phyloP scores from a whole-genome alignment of 2,797 vertebrate genomes.

The Onychomys arenicola region DNA sequence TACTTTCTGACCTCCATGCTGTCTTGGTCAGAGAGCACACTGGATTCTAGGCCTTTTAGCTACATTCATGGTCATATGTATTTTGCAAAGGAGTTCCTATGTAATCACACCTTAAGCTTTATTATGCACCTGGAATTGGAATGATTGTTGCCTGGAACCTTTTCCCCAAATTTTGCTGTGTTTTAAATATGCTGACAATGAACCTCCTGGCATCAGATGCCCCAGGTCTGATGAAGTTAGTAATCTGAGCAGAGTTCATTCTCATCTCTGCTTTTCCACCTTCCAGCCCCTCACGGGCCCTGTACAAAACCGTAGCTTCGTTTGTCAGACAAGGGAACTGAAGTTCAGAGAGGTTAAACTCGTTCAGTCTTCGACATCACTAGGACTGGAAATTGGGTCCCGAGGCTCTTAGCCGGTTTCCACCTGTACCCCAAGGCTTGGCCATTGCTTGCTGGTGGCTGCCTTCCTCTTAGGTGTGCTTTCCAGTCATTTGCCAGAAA shows the following conservation, averaged over 20 bases:
- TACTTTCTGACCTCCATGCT: not conserved
- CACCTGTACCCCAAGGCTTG: not conserved
- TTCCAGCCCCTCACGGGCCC: not conserved
- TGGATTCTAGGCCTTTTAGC: not conserved
- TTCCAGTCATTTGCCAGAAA: not conserved
- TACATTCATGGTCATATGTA: not conserved
- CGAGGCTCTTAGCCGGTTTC: not conserved
- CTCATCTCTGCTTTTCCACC: not conserved
- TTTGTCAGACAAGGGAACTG: not conserved
- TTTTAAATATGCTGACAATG: not conserved
- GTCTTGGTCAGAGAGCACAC: not conserved
- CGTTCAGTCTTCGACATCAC: not conserved
- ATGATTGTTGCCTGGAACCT: not conserved
- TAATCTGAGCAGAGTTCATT: not conserved
- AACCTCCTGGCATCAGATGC: not conserved
- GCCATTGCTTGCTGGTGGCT: not conserved
- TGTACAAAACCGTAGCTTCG: not conserved
- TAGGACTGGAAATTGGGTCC: not conserved
- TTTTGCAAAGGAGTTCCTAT: not conserved
- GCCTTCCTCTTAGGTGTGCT: not conserved
- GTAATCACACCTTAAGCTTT: not conserved
- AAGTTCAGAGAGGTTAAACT: not conserved
- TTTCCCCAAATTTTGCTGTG: not conserved
- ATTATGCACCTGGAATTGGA: not conserved
- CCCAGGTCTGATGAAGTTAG: not conserved